Evolutionary conservation across 2,888 invertebrate genomes (phyloP).

Genomic region (Tupiocoris notatus): DNA sequence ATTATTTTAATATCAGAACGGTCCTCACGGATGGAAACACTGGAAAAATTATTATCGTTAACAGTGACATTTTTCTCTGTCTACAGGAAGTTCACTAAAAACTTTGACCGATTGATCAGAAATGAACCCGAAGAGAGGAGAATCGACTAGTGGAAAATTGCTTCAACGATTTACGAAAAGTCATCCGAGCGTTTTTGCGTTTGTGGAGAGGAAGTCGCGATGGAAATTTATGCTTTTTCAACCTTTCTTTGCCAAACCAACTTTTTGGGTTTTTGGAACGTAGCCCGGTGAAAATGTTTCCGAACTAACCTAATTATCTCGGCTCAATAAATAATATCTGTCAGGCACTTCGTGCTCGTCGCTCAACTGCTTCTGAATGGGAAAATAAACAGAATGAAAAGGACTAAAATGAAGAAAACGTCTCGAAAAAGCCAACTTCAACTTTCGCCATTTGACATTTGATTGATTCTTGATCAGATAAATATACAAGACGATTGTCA

Average conservation of each 20-base stretch:
- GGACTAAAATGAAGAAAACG: too few species aligned
- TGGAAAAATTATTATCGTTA: too few species aligned
- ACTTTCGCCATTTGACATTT: too few species aligned
- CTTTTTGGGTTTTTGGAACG: neutral
- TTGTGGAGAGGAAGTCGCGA: neutral
- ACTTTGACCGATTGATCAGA: neutral
- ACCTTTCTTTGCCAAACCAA: neutral
- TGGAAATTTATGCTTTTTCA: neutral
- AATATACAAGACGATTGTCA: too few species aligned
- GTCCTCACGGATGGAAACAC: too few species aligned
- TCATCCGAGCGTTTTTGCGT: neutral
- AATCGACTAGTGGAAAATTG: neutral
- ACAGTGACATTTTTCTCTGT: neutral
- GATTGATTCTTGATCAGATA: too few species aligned
- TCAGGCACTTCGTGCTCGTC: neutral
- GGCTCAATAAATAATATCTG: neutral
- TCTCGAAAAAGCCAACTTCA: too few species aligned
- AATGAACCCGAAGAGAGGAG: neutral
- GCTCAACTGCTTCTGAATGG: neutral
- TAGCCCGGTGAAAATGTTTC: neutral
- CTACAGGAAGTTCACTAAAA: neutral
- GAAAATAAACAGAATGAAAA: neutral
- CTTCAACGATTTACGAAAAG: neutral
- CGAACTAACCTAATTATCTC: neutral
- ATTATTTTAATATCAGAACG: too few species aligned